These are phyloP conservation scores for Nothobranchius kuhntae DNA, from an alignment of 2,113 vertebrate genomes.

Conservation along the genomic window DNA sequence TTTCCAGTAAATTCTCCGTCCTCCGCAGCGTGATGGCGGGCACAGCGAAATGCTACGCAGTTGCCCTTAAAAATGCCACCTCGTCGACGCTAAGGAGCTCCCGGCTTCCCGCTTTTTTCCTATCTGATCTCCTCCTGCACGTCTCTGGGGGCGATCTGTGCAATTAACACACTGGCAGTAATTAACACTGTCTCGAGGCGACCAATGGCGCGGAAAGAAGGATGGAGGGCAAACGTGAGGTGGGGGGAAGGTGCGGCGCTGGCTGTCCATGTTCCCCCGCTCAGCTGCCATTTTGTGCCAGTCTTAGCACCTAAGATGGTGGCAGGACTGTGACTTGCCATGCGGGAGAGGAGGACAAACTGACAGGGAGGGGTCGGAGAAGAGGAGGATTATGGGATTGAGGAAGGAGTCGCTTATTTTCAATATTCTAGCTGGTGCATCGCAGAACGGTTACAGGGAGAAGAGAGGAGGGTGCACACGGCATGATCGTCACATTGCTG, in stretches of 20 bases:
- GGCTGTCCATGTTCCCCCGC: constrained; percentile 43
- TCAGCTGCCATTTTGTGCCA: constrained; percentile 81
- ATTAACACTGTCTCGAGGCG: constrained; percentile 76
- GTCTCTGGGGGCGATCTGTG: constrained; percentile 69
- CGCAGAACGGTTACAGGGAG: constrained; percentile 49
- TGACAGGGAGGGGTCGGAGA: constrained; percentile 69
- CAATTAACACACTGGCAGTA: constrained; percentile 79
- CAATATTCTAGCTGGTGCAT: constrained; percentile 55
- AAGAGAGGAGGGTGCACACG: constrained; percentile 37
- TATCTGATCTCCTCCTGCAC: constrained; percentile 56
- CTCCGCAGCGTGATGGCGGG: constrained; percentile 48
- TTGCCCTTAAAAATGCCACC: constrained; percentile 74
- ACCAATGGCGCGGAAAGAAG: constrained; percentile 69
- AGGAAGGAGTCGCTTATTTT: constrained; percentile 68
- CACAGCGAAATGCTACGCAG: constrained; percentile 48
- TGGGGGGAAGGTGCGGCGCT: constrained; percentile 67
- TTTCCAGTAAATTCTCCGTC: constrained; percentile 51
- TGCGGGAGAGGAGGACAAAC: constrained; percentile 69
- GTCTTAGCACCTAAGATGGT: constrained; percentile 79
- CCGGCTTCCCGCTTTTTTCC: constrained; percentile 55
- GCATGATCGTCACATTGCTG: constrained; percentile 58
- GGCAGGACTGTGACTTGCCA: constrained; percentile 76
- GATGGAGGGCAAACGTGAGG: constrained; percentile 42
- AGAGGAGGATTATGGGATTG: constrained; percentile 73
- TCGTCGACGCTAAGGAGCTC: constrained; percentile 50